A percentile compares a stretch with the other conserved stretches of the same genome.
Evolutionary conservation across 2,888 invertebrate genomes (phyloP).

Genomic region (Athalia circularis): DNA sequence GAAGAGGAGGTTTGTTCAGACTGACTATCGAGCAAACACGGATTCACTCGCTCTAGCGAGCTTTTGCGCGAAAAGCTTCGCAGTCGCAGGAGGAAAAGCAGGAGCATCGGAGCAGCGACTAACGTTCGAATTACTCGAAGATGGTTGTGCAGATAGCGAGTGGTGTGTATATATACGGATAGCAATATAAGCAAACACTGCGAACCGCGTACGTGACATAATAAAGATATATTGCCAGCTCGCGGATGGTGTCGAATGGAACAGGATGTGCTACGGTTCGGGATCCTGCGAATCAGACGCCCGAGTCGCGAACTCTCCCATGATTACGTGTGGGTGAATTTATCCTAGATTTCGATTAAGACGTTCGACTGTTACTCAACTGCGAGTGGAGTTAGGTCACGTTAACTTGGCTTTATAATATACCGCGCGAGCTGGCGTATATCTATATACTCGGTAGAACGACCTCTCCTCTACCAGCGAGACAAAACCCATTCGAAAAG

Average conservation of each 20-base stretch:
- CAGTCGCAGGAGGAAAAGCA: not conserved
- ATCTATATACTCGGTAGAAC: not conserved
- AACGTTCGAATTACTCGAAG: not conserved
- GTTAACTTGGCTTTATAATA: not conserved
- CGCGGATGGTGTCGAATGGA: not conserved
- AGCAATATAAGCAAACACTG: constrained; percentile 17
- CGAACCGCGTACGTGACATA: constrained; percentile 32
- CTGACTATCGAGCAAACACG: constrained; percentile 39
- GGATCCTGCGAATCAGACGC: not conserved
- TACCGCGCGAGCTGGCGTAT: not conserved
- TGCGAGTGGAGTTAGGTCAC: not conserved
- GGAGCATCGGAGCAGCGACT: not conserved
- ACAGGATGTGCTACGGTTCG: no score
- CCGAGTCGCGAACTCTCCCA: constrained; percentile 21
- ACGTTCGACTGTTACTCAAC: constrained; percentile 1
- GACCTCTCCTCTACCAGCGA: constrained; percentile 11
- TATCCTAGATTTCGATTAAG: constrained; percentile 37
- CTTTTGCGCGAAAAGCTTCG: constrained; percentile 18
- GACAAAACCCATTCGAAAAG: constrained; percentile 40
- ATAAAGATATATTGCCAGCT: constrained; percentile 28
- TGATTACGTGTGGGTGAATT: constrained; percentile 17
- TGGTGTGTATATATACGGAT: not conserved
- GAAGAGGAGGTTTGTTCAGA: constrained; percentile 19
- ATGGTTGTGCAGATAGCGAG: no score
- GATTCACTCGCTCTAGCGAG: constrained; percentile 24